Evolutionary conservation across 23 tunicate genomes (phyloP).

Genomic region (Trididemnum nubilum): DNA sequence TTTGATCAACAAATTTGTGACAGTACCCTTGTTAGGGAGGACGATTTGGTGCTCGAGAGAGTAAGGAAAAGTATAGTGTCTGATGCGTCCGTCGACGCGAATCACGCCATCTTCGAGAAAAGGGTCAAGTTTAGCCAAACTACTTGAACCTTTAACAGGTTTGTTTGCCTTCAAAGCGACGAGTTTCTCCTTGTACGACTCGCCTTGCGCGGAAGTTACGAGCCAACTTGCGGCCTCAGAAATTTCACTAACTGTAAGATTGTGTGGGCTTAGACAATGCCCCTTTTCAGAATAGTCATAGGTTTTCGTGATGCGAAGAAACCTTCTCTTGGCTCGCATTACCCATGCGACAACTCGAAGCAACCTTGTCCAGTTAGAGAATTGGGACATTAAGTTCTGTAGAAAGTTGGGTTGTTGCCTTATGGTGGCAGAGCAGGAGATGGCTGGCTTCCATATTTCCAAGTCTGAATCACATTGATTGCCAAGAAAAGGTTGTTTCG

Average conservation of each 20-base stretch:
- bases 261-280: slow-evolving; percentile 4
- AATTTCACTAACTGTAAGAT: slow-evolving; percentile 15
- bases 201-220: slow-evolving; percentile 3
- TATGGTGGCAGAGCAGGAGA: slow-evolving; percentile 5
- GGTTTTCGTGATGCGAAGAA: not conserved
- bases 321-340: not conserved
- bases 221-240: slow-evolving; percentile 17
- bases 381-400: not conserved
- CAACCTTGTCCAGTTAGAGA: slow-evolving; percentile 31
- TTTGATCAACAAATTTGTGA: slow-evolving; percentile 24
- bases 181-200: slow-evolving; percentile 5
- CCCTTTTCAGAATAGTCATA: not conserved
- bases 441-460: slow-evolving; percentile 30
- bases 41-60: slow-evolving; percentile 33
- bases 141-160: slow-evolving; percentile 13
- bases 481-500: slow-evolving; percentile 24
- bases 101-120: slow-evolving; percentile 30
- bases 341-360: slow-evolving; percentile 24
- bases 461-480: slow-evolving; percentile 17
- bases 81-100: slow-evolving; percentile 26
- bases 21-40: slow-evolving; percentile 9
- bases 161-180: not conserved
- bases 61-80: slow-evolving; percentile 15
- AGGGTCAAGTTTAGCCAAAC: slow-evolving; percentile 20
- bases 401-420: not conserved